Evolutionary conservation across 2,113 vertebrate species (phyloP).

Genomic region (Coptodon bakossiorum): DNA sequence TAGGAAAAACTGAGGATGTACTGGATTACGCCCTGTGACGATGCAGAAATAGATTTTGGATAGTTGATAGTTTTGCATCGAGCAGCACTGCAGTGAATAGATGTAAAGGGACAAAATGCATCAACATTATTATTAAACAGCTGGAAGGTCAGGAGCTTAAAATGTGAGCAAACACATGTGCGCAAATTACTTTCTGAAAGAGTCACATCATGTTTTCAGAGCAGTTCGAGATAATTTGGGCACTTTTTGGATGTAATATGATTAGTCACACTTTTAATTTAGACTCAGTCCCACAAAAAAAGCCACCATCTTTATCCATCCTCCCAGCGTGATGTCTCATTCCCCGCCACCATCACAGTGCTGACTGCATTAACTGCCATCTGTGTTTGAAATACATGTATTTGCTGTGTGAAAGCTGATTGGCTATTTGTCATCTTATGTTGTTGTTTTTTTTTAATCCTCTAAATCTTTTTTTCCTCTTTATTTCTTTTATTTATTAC

Average conservation of each 20-base stretch:
- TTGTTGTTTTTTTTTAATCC: not conserved
- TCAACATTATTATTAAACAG: not conserved
- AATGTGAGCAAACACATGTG: not conserved
- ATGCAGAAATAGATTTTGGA: accelerated
- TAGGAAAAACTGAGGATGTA: not conserved
- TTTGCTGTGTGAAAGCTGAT: constrained; percentile 27
- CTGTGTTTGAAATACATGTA: constrained; percentile 23
- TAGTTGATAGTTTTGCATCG: not conserved
- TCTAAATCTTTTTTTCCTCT: not conserved
- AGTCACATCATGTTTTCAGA: constrained; percentile 9
- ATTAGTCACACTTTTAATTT: constrained; percentile 43
- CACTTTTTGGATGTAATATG: not conserved
- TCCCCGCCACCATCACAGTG: constrained; percentile 11
- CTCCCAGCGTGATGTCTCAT: constrained; percentile 21
- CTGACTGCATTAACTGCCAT: constrained; percentile 55
- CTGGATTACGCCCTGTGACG: not conserved
- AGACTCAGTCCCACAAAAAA: constrained; percentile 10
- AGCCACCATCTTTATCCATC: constrained; percentile 34
- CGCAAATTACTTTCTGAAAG: not conserved
- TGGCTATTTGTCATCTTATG: constrained; percentile 23
- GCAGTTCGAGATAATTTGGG: constrained; percentile 1
- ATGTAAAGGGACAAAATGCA: not conserved
- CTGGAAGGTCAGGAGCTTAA: not conserved
- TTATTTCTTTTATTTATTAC: not conserved
- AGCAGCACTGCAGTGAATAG: not conserved